Evolutionary conservation across 2,888 invertebrate genomes (phyloP).

Genomic region (Scaptomyza parva): DNA sequence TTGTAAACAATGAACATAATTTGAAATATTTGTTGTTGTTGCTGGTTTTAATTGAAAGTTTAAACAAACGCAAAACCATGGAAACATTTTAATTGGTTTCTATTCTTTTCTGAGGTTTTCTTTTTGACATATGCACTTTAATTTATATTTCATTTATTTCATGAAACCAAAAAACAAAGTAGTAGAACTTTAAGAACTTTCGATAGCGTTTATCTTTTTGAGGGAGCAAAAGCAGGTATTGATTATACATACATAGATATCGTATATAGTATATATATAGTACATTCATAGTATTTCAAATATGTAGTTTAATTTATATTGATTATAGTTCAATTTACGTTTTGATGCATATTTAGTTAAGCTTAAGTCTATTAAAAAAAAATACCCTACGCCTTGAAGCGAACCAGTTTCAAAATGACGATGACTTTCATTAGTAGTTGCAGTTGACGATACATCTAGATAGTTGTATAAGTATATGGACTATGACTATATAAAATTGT

Average conservation of each 20-base stretch:
- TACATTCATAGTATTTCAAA: slow-evolving; percentile 1
- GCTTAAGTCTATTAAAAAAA: slow-evolving; percentile 26
- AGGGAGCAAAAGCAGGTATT: slow-evolving; percentile 44
- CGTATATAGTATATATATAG: neutral
- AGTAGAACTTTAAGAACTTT: slow-evolving; percentile 19
- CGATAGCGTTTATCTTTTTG: neutral
- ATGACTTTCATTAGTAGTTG: neutral
- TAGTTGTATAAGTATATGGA: slow-evolving; percentile 15
- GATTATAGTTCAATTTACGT: slow-evolving; percentile 12
- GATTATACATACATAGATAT: slow-evolving; percentile 7
- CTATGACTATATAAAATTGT: slow-evolving; percentile 40
- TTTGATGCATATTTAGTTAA: slow-evolving; percentile 37
- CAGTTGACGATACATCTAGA: slow-evolving; percentile 7
- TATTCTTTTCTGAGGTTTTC: neutral
- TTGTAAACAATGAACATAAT: slow-evolving; percentile 38
- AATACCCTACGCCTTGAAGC: neutral
- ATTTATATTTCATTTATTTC: slow-evolving; percentile 64
- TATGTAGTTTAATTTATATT: slow-evolving; percentile 7
- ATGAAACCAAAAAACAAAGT: slow-evolving; percentile 57
- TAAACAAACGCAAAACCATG: neutral
- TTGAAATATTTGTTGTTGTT: slow-evolving; percentile 28
- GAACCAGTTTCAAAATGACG: slow-evolving; percentile 5
- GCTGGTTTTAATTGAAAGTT: neutral
- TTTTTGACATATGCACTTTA: slow-evolving; percentile 23
- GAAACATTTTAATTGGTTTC: neutral